Conservation (phyloP, 64 coral and sea anemone genomes). For the Stylophora pistillata region DNA sequence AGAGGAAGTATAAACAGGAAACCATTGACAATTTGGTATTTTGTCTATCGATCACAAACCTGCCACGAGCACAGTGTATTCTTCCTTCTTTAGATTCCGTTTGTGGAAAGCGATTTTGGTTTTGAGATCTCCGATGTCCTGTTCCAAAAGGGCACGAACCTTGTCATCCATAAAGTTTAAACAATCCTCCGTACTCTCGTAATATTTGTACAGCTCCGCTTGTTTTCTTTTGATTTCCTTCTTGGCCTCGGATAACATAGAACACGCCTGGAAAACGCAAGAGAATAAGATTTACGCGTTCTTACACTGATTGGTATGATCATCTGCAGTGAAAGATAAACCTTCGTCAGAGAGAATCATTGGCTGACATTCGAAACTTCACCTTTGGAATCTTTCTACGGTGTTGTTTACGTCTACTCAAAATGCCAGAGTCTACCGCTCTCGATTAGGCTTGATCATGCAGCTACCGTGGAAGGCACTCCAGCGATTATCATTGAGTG, state of each 20-base stretch:
- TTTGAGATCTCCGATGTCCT: not conserved
- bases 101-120: not conserved
- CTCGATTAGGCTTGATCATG: too few species aligned
- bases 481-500: too few species aligned
- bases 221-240: not conserved
- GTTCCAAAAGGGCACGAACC: not conserved
- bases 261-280: not conserved
- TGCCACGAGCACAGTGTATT: constrained; percentile 12
- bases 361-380: too few species aligned
- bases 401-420: too few species aligned
- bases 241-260: not conserved
- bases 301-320: too few species aligned
- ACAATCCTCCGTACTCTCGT: not conserved
- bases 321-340: too few species aligned
- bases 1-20: too few species aligned
- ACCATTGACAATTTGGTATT: too few species aligned
- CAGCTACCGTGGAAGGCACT: too few species aligned
- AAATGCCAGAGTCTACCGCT: too few species aligned
- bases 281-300: not conserved
- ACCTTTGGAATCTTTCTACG: too few species aligned
- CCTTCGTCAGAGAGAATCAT: too few species aligned
- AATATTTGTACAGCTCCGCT: not conserved
- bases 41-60: not conserved
- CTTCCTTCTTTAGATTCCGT: not conserved
- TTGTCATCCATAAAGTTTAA: not conserved